Percentiles rank a stretch among this genome's conserved stretches.
Evolutionary conservation across 2,797 vertebrate species (phyloP).

Genomic region (Helarctos malayanus): DNA sequence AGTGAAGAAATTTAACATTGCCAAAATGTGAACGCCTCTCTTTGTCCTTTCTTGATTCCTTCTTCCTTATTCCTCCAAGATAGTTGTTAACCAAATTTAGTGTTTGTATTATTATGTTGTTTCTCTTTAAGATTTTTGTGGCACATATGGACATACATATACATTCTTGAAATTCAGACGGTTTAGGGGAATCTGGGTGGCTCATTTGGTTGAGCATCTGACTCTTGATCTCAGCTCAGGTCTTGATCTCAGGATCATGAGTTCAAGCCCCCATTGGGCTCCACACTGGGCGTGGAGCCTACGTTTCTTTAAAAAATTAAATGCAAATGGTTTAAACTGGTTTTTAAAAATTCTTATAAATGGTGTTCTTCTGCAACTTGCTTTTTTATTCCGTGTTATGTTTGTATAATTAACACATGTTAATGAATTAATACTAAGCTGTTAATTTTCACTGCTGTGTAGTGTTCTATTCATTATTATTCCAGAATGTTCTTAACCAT

Average conservation of each 20-base stretch:
- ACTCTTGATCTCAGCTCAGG: neutral
- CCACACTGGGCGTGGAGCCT: neutral
- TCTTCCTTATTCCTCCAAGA: neutral
- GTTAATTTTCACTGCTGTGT: neutral
- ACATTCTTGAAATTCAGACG: neutral
- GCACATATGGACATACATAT: neutral
- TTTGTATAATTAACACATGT: neutral
- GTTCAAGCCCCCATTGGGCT: neutral
- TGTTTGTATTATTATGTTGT: neutral
- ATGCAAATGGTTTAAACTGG: neutral
- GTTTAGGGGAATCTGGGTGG: neutral
- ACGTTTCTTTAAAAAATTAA: neutral
- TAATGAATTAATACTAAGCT: neutral
- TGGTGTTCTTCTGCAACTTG: neutral
- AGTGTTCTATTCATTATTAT: conserved; percentile 41
- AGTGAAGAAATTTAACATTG: conserved; percentile 31
- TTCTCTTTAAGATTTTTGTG: conserved; percentile 44
- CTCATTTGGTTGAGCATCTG: neutral
- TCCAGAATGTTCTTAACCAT: conserved; percentile 10
- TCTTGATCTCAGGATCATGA: neutral
- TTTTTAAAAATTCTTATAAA: conserved; percentile 29
- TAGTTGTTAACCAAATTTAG: neutral
- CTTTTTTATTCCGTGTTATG: conserved; percentile 28
- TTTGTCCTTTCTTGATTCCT: neutral
- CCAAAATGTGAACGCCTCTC: neutral